Base-by-base conservation (phyloP, 2,888 invertebrate genomes). In the Chrysolina oricalcia region DNA sequence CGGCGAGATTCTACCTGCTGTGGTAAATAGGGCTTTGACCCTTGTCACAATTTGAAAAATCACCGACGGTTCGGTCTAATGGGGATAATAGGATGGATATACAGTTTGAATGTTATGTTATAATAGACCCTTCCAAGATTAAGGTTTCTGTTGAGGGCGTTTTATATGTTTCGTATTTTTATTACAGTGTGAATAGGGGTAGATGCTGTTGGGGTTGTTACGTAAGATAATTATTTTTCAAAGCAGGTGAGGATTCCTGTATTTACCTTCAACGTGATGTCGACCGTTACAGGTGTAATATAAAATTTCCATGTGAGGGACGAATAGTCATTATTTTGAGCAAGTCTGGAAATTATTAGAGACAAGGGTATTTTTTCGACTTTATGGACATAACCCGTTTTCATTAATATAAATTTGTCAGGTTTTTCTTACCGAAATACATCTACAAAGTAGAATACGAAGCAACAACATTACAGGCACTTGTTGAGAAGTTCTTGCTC, bases 1-100 rank as follows among this genome's bases (percentile, higher is more conserved):
- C 27, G 35, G 48, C 66, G 41, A 72, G 70, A 71, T 53, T 59
- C 59, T 78, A 78, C 78, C 78, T 78, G 76, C 70, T 64, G 67
- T 62, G 53, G 73, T 63, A 69, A 66, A 75, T 48, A 70, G 74
- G 74, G 59, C 76, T 74, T 76, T 78, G 78, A 78, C 78, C 78
- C 78, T 74, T 75, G 78, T 78, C 78, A 75, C 72, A 41, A 40
- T 63, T 71, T 75, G 77, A 75, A 77, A 75, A 75, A 77, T 75
- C 71, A 75, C 70, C 56, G 73, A 43, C 70, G 27, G 68, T 70
- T 63, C 35, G 64, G 17, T 62, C 62, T 73, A 69, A 73, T 73
- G 73, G 70, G 17, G 50, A 50, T 73, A 69, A 73, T 73, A 71
- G 68, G 35, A 59, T 59, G 59, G 67, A 73, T 68, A 43, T 50